phyloP scores from a whole-genome alignment of 2,888 invertebrate genomes.

The Hedya salicella region DNA sequence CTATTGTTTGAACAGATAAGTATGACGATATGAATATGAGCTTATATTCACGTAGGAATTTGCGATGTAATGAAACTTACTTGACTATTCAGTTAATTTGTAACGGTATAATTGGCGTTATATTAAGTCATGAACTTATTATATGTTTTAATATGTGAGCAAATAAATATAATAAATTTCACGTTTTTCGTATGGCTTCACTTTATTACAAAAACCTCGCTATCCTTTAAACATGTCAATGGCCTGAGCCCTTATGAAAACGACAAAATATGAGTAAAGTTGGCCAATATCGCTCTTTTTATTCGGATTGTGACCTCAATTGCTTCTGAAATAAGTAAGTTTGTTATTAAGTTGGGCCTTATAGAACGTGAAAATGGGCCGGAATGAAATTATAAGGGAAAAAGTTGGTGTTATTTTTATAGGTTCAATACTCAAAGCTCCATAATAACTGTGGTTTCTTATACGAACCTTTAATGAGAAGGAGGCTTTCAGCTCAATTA shows the following conservation, averaged over 20 bases:
- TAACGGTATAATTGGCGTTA: no score
- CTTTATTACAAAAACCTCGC: neutral
- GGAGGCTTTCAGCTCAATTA: no score
- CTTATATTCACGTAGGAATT: no score
- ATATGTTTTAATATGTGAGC: neutral
- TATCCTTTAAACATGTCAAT: slow-evolving; percentile 2
- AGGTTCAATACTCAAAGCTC: neutral
- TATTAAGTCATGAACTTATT: no score
- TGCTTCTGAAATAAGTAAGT: slow-evolving; percentile 58
- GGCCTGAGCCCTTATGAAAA: slow-evolving; percentile 45
- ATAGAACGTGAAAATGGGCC: slow-evolving; percentile 19
- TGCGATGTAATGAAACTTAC: no score
- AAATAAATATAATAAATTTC: neutral
- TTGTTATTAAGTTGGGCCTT: slow-evolving; percentile 50
- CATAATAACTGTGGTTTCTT: no score
- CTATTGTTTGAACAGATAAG: no score
- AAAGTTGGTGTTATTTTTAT: neutral
- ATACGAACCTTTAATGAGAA: no score
- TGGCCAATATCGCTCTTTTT: slow-evolving; percentile 62
- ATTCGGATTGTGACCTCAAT: slow-evolving; percentile 52
- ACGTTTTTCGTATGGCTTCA: neutral
- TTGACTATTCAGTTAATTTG: no score
- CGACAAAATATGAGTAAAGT: slow-evolving; percentile 69
- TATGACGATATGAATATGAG: no score
- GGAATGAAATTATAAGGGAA: slow-evolving; percentile 13